Percentiles rank a stretch among this genome's conserved stretches.
Evolutionary conservation across 2,888 invertebrate genomes (phyloP).

Genomic region (Sabatieria punctata): DNA sequence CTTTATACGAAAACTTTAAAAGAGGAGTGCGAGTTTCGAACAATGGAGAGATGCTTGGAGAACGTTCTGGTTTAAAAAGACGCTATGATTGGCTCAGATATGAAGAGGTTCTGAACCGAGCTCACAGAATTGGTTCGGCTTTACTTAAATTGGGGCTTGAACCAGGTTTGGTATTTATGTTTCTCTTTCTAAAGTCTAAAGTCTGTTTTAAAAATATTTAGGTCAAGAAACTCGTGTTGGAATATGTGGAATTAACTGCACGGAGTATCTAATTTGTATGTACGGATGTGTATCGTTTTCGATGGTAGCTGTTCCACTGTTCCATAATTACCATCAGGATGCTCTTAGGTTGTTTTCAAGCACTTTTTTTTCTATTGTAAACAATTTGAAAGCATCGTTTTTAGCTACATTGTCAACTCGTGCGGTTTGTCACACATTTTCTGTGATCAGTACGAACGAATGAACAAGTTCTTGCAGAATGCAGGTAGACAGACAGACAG

Average conservation of each 20-base stretch:
- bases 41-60: constrained; percentile 30
- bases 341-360: too few relatives aligned
- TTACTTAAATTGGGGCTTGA: constrained; percentile 24
- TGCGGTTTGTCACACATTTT: too few relatives aligned
- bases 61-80: constrained; percentile 22
- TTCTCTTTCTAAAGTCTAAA: too few relatives aligned
- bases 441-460: too few relatives aligned
- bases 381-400: neutral
- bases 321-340: constrained; percentile 48
- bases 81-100: constrained; percentile 30
- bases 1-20: constrained; percentile 10
- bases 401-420: too few relatives aligned
- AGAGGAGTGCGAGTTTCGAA: constrained; percentile 16
- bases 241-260: constrained; percentile 30
- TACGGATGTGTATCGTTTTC: constrained; percentile 48
- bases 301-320: constrained; percentile 79
- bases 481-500: too few relatives aligned
- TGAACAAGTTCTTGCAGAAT: too few relatives aligned
- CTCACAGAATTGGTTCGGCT: constrained; percentile 29
- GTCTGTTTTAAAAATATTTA: too few relatives aligned
- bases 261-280: constrained; percentile 16
- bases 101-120: constrained; percentile 21
- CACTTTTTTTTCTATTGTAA: too few relatives aligned
- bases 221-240: constrained; percentile 28
- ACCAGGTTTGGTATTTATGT: too few relatives aligned